Base-by-base conservation (phyloP, 2,797 vertebrate species). In the Lycodopsis pacificus region DNA sequence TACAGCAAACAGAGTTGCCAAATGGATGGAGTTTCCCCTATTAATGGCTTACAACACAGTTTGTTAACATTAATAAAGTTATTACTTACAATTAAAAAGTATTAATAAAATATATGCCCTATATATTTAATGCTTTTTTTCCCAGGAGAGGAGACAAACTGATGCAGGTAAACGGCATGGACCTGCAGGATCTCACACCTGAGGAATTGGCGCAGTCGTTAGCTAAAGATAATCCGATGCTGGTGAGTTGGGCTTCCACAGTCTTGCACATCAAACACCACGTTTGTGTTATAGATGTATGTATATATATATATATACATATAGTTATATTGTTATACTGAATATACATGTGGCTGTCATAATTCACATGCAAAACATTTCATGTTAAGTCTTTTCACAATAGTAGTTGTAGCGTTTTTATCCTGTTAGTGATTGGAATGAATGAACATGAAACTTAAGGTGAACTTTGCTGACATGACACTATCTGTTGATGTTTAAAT, bases 91-190 rank as follows among this genome's bases (percentile, higher is more conserved):
- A 36, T 3, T 38, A 7, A 38, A 48, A 63, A 15, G 2, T 12
- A 2, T 46, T 32, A 17, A 38, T 58, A 13, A 51, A 42, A 48
- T 34, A 61, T 46, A 49, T 25, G 12, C 2, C 22, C 63, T 19
- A 17, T 44, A 7, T 40, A n/a, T 30, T 36, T 20, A 0, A 22
- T 1, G 66, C 25, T 51, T 40, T 48, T 49, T 13, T 65, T 57
- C 57, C 42, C 61, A 94, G 93, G 34, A 93, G 44, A 80, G 95
- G 95, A 80, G 95, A 96, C 84, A 91, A 72, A 48, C 77, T 96
- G 56, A n/a, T 91, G 83, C 82, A 83, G 79, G 75, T 96, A 30
- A 95, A 96, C 36, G 56, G 74, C 6, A 8, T 67, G 4, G 76
- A 92, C 34, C 67, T 93, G 68, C 57, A 91, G 38, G 58, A 89